Conservation (phyloP, 1,140 invertebrate species). For the Parapsyche elsis region DNA sequence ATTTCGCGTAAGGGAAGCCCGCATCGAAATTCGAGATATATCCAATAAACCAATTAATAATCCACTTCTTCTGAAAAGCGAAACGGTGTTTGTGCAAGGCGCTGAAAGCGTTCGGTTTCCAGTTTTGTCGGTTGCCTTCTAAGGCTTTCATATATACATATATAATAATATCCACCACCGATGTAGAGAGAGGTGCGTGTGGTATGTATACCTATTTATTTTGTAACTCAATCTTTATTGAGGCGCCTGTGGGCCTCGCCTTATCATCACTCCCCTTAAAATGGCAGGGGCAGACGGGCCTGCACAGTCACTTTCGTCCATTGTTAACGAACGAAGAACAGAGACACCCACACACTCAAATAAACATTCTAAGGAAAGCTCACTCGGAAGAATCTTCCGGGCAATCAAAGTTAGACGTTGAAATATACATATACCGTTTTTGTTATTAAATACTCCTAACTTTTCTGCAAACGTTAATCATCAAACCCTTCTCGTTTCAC, state of each 20-base stretch:
- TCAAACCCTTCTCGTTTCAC: background rate
- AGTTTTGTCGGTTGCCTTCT: background rate
- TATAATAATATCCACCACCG: background rate
- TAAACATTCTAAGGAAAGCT: background rate
- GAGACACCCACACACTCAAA: no score
- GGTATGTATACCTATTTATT: constrained; percentile 31
- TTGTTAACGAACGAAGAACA: no score
- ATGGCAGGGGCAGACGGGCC: no score
- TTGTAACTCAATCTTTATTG: constrained; percentile 53
- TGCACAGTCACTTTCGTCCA: no score
- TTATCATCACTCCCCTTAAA: constrained; percentile 10
- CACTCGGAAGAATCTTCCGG: background rate
- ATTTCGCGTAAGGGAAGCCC: background rate
- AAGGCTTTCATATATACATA: background rate
- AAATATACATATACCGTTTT: constrained; percentile 24
- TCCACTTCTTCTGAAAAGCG: background rate
- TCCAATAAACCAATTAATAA: constrained; percentile 24
- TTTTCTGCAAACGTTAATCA: constrained; percentile 8
- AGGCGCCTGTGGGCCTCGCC: constrained; percentile 21
- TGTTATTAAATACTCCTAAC: constrained; percentile 12
- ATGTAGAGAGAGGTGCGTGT: constrained; percentile 2
- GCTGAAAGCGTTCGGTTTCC: background rate
- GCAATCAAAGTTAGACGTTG: constrained; percentile 1
- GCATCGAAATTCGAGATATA: background rate
- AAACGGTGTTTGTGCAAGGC: constrained; percentile 13